These are phyloP conservation scores for Sinocyclocheilus anophthalmus DNA, from an alignment of 2,113 vertebrate species.

Conservation along the genomic window DNA sequence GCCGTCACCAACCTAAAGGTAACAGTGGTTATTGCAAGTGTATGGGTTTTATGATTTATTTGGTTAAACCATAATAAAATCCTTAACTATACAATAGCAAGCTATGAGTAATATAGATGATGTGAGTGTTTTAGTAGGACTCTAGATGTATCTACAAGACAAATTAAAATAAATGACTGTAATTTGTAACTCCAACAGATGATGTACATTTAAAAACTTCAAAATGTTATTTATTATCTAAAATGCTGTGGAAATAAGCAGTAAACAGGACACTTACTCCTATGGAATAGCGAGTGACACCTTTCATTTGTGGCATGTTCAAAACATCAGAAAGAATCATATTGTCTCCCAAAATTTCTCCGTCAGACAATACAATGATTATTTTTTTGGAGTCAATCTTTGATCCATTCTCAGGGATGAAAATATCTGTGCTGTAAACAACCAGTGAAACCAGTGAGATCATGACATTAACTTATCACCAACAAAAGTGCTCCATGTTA, in stretches of 20 bases:
- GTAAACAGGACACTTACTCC: slow-evolving; percentile 67
- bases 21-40: neutral
- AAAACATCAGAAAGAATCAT: slow-evolving; percentile 68
- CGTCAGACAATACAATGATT: slow-evolving; percentile 81
- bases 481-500: neutral
- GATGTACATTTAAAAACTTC: neutral
- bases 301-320: slow-evolving; percentile 67
- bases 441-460: neutral
- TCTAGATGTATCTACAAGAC: neutral
- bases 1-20: slow-evolving; percentile 71
- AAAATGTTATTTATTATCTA: neutral
- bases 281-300: slow-evolving; percentile 74
- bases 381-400: slow-evolving; percentile 71
- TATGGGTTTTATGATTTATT: neutral
- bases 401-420: slow-evolving; percentile 72
- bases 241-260: neutral
- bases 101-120: neutral
- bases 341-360: slow-evolving; percentile 70
- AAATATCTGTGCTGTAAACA: slow-evolving; percentile 61
- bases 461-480: neutral
- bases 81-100: neutral
- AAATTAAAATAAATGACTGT: neutral
- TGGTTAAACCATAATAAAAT: neutral
- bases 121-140: neutral
- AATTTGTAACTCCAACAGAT: neutral